phyloP scores from a whole-genome alignment of 2,888 invertebrate species.

The Meteorus cinctellus region DNA sequence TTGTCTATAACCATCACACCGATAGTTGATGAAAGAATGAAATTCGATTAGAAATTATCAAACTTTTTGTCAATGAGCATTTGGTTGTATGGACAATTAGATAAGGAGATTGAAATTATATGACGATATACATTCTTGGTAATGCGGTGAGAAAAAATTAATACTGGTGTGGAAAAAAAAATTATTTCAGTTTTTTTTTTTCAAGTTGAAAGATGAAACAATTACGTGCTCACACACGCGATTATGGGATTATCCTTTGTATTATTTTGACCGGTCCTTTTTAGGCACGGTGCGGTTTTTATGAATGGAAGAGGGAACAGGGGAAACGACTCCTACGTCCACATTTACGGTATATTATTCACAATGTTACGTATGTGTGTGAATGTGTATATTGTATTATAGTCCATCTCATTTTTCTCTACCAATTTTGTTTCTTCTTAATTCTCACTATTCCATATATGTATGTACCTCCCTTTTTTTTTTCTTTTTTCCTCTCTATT shows the following conservation, averaged over 20 bases:
- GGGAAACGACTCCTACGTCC: constrained; percentile 1
- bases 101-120: too few relatives aligned
- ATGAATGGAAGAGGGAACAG: constrained; percentile 23
- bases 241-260: constrained; percentile 55
- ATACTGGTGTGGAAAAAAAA: constrained; percentile 15
- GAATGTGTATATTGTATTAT: background rate
- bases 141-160: background rate
- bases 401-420: constrained; percentile 27
- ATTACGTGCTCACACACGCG: constrained; percentile 56
- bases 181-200: background rate
- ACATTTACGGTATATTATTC: constrained; percentile 34
- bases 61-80: too few relatives aligned
- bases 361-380: constrained; percentile 1
- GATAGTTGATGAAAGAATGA: too few relatives aligned
- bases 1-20: too few relatives aligned
- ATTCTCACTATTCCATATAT: background rate
- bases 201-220: constrained; percentile 40
- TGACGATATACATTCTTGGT: background rate
- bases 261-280: constrained; percentile 27
- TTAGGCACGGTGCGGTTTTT: constrained; percentile 20
- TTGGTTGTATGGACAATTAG: too few relatives aligned
- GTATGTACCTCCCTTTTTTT: constrained; percentile 15
- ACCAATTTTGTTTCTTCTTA: constrained; percentile 20
- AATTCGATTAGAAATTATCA: too few relatives aligned
- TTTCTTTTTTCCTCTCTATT: constrained; percentile 26